phyloP scores from a whole-genome alignment of 2,113 vertebrate genomes.

The Hippopotamus amphibius region DNA sequence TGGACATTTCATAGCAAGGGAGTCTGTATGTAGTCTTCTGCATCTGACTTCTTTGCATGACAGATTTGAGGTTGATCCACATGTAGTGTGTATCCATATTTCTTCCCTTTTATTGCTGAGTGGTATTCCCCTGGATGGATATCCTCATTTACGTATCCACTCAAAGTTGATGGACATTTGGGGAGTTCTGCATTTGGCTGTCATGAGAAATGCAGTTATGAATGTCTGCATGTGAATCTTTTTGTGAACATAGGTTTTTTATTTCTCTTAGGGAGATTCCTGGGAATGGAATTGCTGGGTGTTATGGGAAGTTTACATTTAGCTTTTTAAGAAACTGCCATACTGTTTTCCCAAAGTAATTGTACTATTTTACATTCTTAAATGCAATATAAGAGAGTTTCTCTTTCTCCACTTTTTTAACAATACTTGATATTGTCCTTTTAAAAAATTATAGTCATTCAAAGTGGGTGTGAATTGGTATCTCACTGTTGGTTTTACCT shows the following conservation, averaged over 20 bases:
- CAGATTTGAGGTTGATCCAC: not conserved
- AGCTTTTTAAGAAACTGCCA: not conserved
- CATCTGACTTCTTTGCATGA: not conserved
- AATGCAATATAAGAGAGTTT: not conserved
- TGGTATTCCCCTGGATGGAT: not conserved
- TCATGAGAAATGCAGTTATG: not conserved
- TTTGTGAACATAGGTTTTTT: not conserved
- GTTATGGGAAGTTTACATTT: not conserved
- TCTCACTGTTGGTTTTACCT: not conserved
- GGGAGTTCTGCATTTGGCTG: not conserved
- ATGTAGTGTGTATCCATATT: accelerated
- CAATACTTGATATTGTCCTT: not conserved
- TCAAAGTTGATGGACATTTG: not conserved
- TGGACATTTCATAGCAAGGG: not conserved
- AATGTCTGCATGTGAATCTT: not conserved
- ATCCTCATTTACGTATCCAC: not conserved
- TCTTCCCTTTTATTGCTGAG: not conserved
- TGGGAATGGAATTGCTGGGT: not conserved
- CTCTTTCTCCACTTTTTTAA: not conserved
- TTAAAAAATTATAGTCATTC: not conserved
- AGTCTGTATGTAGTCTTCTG: not conserved
- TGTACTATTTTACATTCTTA: not conserved
- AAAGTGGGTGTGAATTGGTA: not conserved
- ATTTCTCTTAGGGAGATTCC: not conserved
- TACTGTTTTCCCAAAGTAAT: not conserved